These are phyloP conservation scores for Cantharis nigra DNA, from an alignment of 2,888 invertebrate species.

Conservation along the genomic window DNA sequence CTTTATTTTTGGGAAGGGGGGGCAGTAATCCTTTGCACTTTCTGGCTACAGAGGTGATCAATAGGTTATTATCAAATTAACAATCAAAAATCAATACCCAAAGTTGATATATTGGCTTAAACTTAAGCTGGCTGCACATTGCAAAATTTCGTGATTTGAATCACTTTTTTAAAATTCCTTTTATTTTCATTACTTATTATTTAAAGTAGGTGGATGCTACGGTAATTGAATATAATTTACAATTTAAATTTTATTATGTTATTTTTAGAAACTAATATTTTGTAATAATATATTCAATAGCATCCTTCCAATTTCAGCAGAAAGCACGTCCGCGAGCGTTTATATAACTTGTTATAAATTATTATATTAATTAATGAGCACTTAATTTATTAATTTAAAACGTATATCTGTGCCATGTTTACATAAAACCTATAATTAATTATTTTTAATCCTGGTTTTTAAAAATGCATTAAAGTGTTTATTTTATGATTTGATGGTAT, in stretches of 20 bases:
- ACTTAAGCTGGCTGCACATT: too few relatives aligned
- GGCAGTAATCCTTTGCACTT: too few relatives aligned
- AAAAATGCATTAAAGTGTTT: not conserved
- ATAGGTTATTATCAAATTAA: too few relatives aligned
- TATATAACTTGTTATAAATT: not conserved
- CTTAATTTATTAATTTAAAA: not conserved
- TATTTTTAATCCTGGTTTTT: not conserved
- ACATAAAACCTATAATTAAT: not conserved
- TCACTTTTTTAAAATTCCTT: too few relatives aligned
- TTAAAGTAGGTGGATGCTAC: not conserved
- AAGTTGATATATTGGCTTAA: too few relatives aligned
- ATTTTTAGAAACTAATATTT: not conserved
- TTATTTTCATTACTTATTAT: not conserved
- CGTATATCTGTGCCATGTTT: not conserved
- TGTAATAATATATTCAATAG: not conserved
- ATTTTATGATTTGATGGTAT: too few relatives aligned
- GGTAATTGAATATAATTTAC: not conserved
- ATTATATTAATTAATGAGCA: not conserved
- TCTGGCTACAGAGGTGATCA: too few relatives aligned
- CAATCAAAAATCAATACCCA: too few relatives aligned
- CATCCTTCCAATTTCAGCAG: not conserved
- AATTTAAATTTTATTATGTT: not conserved
- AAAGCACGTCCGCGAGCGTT: not conserved
- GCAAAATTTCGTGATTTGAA: too few relatives aligned
- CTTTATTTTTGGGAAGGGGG: too few relatives aligned